A percentile compares a stretch with the other conserved stretches of the same genome.
Conservation (phyloP, 2,797 vertebrate genomes). For the Poecilia velifera region DNA sequence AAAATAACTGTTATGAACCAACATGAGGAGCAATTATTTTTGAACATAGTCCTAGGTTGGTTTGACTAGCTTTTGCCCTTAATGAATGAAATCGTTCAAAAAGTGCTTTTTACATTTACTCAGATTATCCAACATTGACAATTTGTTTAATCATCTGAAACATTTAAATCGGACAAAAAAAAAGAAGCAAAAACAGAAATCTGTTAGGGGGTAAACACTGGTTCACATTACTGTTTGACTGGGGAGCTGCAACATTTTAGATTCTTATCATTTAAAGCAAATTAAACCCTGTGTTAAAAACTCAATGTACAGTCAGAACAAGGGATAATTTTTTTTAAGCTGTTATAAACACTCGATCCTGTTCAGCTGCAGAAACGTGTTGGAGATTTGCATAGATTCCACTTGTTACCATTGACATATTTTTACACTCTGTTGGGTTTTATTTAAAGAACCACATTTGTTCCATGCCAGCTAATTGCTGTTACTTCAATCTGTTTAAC, state of each 20-base stretch:
- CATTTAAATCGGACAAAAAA: not conserved
- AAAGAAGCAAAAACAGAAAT: not conserved
- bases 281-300: not conserved
- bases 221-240: not conserved
- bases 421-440: not conserved
- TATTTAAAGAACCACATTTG: not conserved
- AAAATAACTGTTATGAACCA: too few relatives aligned
- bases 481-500: not conserved
- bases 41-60: not conserved
- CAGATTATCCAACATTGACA: not conserved
- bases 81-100: not conserved
- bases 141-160: not conserved
- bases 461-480: conserved; percentile 4
- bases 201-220: not conserved
- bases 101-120: not conserved
- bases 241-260: not conserved
- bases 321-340: not conserved
- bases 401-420: not conserved
- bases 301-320: not conserved
- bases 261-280: not conserved
- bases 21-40: not conserved
- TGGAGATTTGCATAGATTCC: not conserved
- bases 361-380: not conserved
- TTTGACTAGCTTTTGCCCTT: not conserved
- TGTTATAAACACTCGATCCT: not conserved